phyloP scores from a whole-genome alignment of 2,797 vertebrate species.

The Xyrichtys novacula region DNA sequence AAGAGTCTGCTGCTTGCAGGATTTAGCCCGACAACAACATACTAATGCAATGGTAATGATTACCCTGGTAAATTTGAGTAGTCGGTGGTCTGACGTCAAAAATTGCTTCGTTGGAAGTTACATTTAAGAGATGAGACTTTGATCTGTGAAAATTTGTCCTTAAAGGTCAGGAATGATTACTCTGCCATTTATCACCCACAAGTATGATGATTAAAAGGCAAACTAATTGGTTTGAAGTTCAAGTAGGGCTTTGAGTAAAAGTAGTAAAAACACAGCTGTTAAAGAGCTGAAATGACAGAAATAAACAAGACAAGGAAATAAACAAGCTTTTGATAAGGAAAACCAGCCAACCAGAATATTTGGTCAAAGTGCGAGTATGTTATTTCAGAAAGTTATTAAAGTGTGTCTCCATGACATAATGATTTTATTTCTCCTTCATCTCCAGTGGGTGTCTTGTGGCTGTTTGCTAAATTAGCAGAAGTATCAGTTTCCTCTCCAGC shows the following conservation, averaged over 20 bases:
- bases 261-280: not conserved
- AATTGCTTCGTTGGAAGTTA: not conserved
- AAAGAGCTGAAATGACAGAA: not conserved
- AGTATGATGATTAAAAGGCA: not conserved
- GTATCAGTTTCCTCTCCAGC: slow-evolving; percentile 55
- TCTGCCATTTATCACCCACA: not conserved
- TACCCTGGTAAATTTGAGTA: not conserved
- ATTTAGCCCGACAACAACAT: not conserved
- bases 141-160: not conserved
- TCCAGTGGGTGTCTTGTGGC: slow-evolving; percentile 33
- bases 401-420: slow-evolving; percentile 20
- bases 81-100: not conserved
- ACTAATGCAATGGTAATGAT: not conserved
- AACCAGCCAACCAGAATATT: not conserved
- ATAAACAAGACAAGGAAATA: slow-evolving; percentile 15
- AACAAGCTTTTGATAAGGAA: slow-evolving; percentile 10
- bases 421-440: slow-evolving; percentile 28
- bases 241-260: not conserved
- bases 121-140: not conserved
- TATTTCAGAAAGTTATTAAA: slow-evolving; percentile 12
- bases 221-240: not conserved
- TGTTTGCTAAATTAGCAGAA: slow-evolving; percentile 26
- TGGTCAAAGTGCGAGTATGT: slow-evolving; percentile 9
- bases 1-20: no score
- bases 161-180: slow-evolving; percentile 12